Percentiles rank a stretch among this genome's conserved stretches.
Evolutionary conservation across 2,888 invertebrate genomes (phyloP).

Genomic region (Bruchidius siliquastri): DNA sequence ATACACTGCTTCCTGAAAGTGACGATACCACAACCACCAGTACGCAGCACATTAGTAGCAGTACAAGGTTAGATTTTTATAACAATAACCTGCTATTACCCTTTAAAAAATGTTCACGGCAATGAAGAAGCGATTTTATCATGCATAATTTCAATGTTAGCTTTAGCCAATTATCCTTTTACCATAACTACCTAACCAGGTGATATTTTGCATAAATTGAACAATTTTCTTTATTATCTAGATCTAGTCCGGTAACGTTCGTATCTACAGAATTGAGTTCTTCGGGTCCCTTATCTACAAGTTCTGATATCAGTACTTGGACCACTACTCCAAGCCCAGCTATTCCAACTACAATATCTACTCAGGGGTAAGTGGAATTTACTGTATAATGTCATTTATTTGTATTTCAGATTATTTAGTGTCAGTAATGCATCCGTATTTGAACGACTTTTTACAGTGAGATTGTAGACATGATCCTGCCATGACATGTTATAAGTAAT

Average conservation of each 20-base stretch:
- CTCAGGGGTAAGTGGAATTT: background rate
- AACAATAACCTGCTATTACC: too few species aligned
- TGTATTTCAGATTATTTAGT: too few species aligned
- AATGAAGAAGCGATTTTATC: too few species aligned
- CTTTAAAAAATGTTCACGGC: too few species aligned
- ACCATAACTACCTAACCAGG: too few species aligned
- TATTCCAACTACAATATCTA: background rate
- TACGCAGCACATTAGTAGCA: background rate
- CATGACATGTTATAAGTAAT: too few species aligned
- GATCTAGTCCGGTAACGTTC: background rate
- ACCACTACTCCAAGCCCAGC: background rate
- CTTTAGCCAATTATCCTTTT: too few species aligned
- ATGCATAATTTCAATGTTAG: too few species aligned
- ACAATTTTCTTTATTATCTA: background rate
- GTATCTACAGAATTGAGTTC: constrained; percentile 31
- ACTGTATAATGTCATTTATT: background rate
- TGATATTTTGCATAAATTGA: background rate
- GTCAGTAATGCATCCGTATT: too few species aligned
- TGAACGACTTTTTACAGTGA: too few species aligned
- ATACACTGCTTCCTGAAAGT: background rate
- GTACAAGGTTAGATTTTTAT: background rate
- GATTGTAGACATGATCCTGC: too few species aligned
- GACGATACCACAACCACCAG: background rate
- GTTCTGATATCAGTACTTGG: background rate
- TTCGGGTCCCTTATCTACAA: constrained; percentile 24